phyloP scores from a whole-genome alignment of 2,113 vertebrate genomes.

The Mesoclemmys tuberculata region DNA sequence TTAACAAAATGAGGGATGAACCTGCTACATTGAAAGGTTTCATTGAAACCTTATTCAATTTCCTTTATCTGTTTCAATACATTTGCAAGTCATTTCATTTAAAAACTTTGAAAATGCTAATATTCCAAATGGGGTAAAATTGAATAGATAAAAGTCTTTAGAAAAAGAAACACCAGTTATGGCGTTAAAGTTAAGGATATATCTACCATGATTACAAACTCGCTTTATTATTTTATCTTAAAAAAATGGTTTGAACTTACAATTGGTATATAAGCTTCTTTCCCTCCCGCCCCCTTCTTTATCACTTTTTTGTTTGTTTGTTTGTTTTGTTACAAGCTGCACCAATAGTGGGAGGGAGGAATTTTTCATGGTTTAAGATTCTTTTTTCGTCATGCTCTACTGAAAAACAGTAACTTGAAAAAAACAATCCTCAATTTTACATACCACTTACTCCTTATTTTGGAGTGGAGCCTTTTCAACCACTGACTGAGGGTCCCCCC shows the following conservation, averaged over 20 bases:
- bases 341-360: background rate
- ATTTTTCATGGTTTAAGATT: background rate
- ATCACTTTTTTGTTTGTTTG: background rate
- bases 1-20: background rate
- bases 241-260: background rate
- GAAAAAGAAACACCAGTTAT: background rate
- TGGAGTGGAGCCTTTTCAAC: conserved; percentile 16
- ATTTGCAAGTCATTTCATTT: background rate
- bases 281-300: background rate
- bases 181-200: background rate
- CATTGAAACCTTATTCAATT: conserved; percentile 1
- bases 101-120: background rate
- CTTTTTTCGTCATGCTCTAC: conserved; percentile 6
- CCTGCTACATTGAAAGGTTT: background rate
- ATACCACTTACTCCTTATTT: background rate
- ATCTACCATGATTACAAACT: background rate
- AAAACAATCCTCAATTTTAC: conserved; percentile 22
- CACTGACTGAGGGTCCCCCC: background rate
- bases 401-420: background rate
- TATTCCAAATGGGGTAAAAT: background rate
- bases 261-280: background rate
- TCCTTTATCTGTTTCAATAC: background rate
- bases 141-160: background rate
- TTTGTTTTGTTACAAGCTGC: background rate
- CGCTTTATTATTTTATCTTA: background rate